These are phyloP conservation scores for Trichogramma evanescens DNA, from an alignment of 2,888 invertebrate species.

Conservation along the genomic window DNA sequence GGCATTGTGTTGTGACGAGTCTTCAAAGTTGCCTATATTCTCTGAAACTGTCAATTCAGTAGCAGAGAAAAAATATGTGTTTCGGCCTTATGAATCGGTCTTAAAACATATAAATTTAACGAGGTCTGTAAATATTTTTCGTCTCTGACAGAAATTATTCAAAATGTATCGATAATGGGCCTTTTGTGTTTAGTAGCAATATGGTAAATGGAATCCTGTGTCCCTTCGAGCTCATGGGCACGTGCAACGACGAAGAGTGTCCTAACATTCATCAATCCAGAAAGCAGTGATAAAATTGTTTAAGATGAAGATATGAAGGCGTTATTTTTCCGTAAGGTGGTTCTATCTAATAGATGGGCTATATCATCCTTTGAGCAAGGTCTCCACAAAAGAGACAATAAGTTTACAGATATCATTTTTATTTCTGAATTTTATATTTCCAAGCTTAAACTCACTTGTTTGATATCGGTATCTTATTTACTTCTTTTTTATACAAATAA, in stretches of 20 bases:
- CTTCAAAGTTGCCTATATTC: too few relatives aligned
- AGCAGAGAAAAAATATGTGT: not conserved
- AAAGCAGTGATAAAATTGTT: conserved; percentile 33
- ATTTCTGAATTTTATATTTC: too few relatives aligned
- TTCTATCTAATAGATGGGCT: conserved; percentile 32
- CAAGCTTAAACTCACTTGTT: too few relatives aligned
- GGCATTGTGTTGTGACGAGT: too few relatives aligned
- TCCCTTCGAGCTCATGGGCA: conserved; percentile 44
- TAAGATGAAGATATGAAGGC: too few relatives aligned
- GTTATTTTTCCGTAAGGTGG: conserved; percentile 43
- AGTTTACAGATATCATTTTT: too few relatives aligned
- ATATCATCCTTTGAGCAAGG: not conserved
- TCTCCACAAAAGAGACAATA: too few relatives aligned
- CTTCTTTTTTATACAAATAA: not conserved
- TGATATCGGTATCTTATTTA: not conserved
- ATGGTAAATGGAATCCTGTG: conserved; percentile 42
- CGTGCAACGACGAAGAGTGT: conserved; percentile 44
- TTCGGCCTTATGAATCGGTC: conserved; percentile 39
- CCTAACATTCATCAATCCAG: conserved; percentile 39
- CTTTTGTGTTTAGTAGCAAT: conserved; percentile 33
- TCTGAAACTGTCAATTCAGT: not conserved
- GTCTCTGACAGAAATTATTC: not conserved
- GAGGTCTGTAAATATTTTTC: conserved; percentile 33
- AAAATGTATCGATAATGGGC: not conserved
- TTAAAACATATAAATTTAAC: conserved; percentile 34